Conservation (phyloP, 1,140 invertebrate species). For the Neelides sp. region DNA sequence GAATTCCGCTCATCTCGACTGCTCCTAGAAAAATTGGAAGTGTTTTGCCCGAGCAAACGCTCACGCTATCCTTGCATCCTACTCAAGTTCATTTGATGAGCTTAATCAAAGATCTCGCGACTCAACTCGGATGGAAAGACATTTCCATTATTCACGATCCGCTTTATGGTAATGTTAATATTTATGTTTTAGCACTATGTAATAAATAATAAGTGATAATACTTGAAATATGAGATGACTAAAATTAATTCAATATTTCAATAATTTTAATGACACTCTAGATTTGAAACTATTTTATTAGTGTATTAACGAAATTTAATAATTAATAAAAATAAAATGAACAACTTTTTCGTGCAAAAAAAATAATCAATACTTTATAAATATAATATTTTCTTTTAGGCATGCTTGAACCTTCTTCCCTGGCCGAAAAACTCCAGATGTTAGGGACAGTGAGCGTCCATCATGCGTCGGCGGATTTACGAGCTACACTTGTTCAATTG, state of each 20-base stretch:
- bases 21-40: constrained; percentile 19
- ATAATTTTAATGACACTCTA: background rate
- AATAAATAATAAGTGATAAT: background rate
- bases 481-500: constrained; percentile 27
- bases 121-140: constrained; percentile 28
- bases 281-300: background rate
- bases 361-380: too few relatives aligned
- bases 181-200: background rate
- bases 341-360: background rate
- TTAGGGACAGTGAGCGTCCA: constrained; percentile 26
- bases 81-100: constrained; percentile 23
- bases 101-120: constrained; percentile 24
- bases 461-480: constrained; percentile 19
- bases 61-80: constrained; percentile 24
- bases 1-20: constrained; percentile 26
- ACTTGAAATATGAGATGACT: background rate
- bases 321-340: background rate
- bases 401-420: constrained; percentile 26
- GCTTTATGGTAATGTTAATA: constrained; percentile 20
- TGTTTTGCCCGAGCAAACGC: background rate
- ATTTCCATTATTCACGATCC: constrained; percentile 29
- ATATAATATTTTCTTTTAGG: constrained; percentile 21
- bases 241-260: background rate
- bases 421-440: constrained; percentile 26
- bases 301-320: background rate